Evolutionary conservation across 2,797 vertebrate species (phyloP).

Genomic region (Holocentrus rufus): DNA sequence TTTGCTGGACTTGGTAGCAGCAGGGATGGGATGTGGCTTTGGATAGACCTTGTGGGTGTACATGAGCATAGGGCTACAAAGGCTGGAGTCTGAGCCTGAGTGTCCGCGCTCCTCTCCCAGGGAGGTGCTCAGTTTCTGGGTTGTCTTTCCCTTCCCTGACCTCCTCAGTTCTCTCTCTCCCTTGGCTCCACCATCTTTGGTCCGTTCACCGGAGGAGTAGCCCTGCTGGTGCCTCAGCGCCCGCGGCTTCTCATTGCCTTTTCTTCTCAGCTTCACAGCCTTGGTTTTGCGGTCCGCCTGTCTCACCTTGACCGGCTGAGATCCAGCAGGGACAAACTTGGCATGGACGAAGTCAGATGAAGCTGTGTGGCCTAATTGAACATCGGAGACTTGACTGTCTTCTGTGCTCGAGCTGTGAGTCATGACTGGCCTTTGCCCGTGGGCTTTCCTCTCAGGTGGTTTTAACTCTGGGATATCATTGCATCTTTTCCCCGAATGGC

Average conservation of each 20-base stretch:
- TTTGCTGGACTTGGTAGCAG: conserved; percentile 64
- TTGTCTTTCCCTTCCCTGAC: conserved; percentile 54
- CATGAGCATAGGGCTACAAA: conserved; percentile 75
- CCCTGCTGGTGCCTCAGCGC: conserved; percentile 73
- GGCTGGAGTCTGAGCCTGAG: conserved; percentile 87
- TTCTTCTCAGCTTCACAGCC: conserved; percentile 83
- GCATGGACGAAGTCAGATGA: conserved; percentile 83
- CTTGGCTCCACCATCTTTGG: conserved; percentile 62
- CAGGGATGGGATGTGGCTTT: conserved; percentile 65
- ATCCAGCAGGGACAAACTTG: conserved; percentile 83
- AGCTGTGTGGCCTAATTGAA: conserved; percentile 19
- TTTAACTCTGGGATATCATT: conserved; percentile 41
- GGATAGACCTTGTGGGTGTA: conserved; percentile 62
- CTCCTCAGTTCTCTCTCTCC: conserved; percentile 68
- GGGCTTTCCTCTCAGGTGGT: conserved; percentile 47
- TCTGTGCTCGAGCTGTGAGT: conserved; percentile 64
- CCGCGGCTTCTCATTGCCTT: conserved; percentile 79
- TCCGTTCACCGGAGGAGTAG: conserved; percentile 75
- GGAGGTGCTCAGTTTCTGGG: conserved; percentile 48
- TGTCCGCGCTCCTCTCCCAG: conserved; percentile 76
- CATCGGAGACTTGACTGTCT: conserved; percentile 67
- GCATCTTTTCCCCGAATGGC: conserved; percentile 47
- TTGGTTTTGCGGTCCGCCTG: conserved; percentile 86
- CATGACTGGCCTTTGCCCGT: conserved; percentile 60
- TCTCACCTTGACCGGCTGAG: conserved; percentile 81